phyloP scores from a whole-genome alignment of 2,888 invertebrate species.

The Cheilosia vulpina region DNA sequence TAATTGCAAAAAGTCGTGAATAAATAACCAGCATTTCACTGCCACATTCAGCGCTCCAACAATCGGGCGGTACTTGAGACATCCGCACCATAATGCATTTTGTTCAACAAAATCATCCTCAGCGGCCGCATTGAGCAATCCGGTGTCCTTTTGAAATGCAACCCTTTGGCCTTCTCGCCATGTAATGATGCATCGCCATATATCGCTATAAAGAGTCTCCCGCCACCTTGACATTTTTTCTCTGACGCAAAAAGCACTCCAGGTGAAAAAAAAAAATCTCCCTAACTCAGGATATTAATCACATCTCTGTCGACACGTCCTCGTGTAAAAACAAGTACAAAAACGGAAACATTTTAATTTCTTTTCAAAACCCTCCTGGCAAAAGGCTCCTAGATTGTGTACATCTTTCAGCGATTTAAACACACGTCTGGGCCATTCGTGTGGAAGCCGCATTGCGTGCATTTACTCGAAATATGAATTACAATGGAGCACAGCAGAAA shows the following conservation, averaged over 20 bases:
- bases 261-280: slow-evolving; percentile 13
- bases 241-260: slow-evolving; percentile 6
- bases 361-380: slow-evolving; percentile 19
- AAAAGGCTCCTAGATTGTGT: background rate
- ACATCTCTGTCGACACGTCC: background rate
- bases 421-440: slow-evolving; percentile 49
- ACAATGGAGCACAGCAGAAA: slow-evolving; percentile 30
- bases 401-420: background rate
- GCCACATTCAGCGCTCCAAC: slow-evolving; percentile 33
- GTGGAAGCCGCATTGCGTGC: slow-evolving; percentile 59
- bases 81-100: slow-evolving; percentile 22
- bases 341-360: slow-evolving; percentile 46
- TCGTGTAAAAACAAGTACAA: slow-evolving; percentile 10
- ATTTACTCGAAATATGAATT: slow-evolving; percentile 49
- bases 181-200: slow-evolving; percentile 16
- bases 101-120: slow-evolving; percentile 8
- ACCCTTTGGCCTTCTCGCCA: slow-evolving; percentile 41
- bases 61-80: slow-evolving; percentile 50
- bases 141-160: slow-evolving; percentile 30
- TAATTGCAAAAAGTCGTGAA: slow-evolving; percentile 43
- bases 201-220: slow-evolving; percentile 1
- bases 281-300: slow-evolving; percentile 37
- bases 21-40: slow-evolving; percentile 42
- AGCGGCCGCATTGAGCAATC: background rate
- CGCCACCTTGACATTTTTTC: slow-evolving; percentile 41